Evolutionary conservation across 64 coral and sea anemone species (phyloP).

Genomic region (Acropora tenuis): DNA sequence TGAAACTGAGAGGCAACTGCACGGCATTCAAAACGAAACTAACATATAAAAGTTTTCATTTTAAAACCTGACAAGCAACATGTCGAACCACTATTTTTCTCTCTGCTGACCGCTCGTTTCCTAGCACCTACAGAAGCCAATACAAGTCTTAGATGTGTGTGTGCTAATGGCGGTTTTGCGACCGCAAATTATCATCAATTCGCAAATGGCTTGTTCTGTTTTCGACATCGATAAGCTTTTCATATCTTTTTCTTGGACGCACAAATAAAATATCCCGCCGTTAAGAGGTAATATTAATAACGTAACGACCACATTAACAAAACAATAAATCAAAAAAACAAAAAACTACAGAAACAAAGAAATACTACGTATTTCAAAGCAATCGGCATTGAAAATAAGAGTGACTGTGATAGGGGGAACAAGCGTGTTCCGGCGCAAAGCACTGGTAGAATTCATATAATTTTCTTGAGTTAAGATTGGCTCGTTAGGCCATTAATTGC

Average conservation of each 20-base stretch:
- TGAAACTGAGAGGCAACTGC: neutral
- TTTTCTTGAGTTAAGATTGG: too few species aligned
- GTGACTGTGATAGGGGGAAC: too few species aligned
- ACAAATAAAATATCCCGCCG: neutral
- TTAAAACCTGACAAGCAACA: neutral
- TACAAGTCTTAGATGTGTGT: too few species aligned
- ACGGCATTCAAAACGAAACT: too few species aligned
- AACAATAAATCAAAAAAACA: neutral
- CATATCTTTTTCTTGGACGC: neutral
- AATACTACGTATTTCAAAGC: too few species aligned
- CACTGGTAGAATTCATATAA: too few species aligned
- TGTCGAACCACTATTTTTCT: slow-evolving; percentile 18
- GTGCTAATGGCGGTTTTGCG: neutral
- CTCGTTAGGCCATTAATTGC: too few species aligned
- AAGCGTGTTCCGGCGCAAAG: too few species aligned
- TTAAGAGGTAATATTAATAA: neutral
- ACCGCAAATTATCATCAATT: neutral
- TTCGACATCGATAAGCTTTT: neutral
- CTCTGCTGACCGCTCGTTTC: neutral
- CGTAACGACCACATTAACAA: neutral
- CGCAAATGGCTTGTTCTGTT: neutral
- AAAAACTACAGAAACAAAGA: too few species aligned
- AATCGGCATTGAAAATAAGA: too few species aligned
- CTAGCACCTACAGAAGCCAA: neutral
- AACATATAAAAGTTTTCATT: neutral